Conservation (phyloP, 2,113 vertebrate genomes). For the Barbus barbus region DNA sequence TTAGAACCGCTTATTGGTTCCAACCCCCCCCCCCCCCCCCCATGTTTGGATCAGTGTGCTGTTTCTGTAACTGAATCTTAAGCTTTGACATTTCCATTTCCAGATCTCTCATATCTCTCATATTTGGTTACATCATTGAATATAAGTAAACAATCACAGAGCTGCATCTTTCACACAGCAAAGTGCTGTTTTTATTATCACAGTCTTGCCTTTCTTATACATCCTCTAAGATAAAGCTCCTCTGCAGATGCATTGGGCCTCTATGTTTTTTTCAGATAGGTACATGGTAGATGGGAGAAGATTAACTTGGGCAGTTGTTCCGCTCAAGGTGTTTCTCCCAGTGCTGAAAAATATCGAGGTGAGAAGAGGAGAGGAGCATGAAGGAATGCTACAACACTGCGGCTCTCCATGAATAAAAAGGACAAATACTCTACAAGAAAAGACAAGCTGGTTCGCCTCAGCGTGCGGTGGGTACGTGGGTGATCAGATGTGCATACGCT, state of each 20-base stretch:
- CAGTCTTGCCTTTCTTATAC: constrained; percentile 2
- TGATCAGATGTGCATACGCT: constrained; percentile 1
- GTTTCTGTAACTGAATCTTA: neutral
- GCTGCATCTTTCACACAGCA: neutral
- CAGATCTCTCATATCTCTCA: neutral
- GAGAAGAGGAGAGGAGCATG: constrained; percentile 27
- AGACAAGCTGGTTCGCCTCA: neutral
- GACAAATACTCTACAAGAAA: constrained; percentile 18
- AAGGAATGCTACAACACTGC: constrained; percentile 6
- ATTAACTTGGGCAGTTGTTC: constrained; percentile 18
- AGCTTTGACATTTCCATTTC: neutral
- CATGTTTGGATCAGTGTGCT: too few species aligned
- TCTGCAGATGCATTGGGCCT: constrained; percentile 19
- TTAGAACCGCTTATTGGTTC: too few species aligned
- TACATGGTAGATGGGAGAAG: constrained; percentile 16
- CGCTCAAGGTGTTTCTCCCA: constrained; percentile 8
- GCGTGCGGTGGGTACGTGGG: neutral
- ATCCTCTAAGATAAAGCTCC: constrained; percentile 28
- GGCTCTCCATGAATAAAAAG: constrained; percentile 11
- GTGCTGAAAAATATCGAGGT: neutral
- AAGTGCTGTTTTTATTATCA: constrained; percentile 11
- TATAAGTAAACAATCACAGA: neutral
- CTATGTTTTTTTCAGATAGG: constrained; percentile 23
- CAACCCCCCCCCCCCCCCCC: too few species aligned
- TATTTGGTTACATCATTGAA: neutral